Evolutionary conservation across 92 coral and sea anemone genomes (phyloP), one percentile per base, ranked within the genome.

Genomic region (Parazoanthus swiftii): DNA sequence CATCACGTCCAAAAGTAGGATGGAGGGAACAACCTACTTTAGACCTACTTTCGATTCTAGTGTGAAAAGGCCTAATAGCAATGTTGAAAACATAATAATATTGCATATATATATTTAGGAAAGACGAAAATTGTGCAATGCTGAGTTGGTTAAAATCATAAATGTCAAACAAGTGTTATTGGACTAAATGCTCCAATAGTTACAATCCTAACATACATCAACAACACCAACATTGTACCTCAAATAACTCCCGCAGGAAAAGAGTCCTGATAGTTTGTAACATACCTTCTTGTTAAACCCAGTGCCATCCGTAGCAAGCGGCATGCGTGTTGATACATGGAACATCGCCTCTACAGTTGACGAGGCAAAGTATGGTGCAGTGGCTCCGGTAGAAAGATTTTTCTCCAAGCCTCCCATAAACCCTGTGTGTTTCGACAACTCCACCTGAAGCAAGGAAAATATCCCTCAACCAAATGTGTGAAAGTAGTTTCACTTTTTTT

Each of bases 311-410:
- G 95, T 67, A 36, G 97, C 92, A 1, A 96, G 91, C 8, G 99
- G 99, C 97, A 97, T 97, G 70, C 99, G 93, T 23, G 99, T 97
- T 1, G 99, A 94, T 72, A 95, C 98, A 75, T 97, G 99, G 85
- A 97, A 97, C 91, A 95, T 94, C 26, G 95, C 98, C 77, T 97
- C 99, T 39, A 91, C 88, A 0, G 98, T 95, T 8, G 99, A 97
- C 38, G 91, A 93, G 67, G 97, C 98, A 85, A 92, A 97, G 68
- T 97, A 97, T 0, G 97, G 98, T 13, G 99, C 99, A 15, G 99
- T 97, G 44, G 93, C 92, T 56, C 99, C 99, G 38, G 99, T 97
- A 9, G 99, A 97, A 23, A 93, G 97, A 88, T 95, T 97, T 81
- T 91, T 94, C 86, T 97, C 99, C 82, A 97, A 76, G 25, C 98